Conservation (phyloP, 2,113 vertebrate genomes). For the Odocoileus hemionus region DNA sequence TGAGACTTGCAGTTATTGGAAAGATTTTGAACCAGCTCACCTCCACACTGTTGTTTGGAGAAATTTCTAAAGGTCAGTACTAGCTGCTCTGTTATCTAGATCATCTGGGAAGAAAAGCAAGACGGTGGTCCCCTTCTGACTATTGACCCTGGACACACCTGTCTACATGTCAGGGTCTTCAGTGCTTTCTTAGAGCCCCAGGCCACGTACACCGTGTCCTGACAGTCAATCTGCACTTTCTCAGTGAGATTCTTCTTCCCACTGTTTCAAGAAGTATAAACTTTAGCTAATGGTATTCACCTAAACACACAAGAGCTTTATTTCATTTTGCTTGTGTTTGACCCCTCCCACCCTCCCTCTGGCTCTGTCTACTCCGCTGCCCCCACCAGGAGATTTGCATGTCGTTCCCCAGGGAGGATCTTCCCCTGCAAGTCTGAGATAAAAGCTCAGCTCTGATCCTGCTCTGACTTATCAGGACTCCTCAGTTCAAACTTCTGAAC, state of each 20-base stretch:
- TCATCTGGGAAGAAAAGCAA: background rate
- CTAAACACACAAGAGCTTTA: background rate
- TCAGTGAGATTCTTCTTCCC: background rate
- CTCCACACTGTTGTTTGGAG: background rate
- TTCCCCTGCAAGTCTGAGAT: background rate
- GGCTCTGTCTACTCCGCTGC: background rate
- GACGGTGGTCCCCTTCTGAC: accelerated
- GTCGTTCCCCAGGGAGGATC: background rate
- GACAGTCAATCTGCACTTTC: background rate
- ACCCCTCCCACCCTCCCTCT: too few relatives aligned
- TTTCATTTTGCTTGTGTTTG: too few relatives aligned
- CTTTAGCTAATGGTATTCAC: background rate
- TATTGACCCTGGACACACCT: background rate
- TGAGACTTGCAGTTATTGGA: too few relatives aligned
- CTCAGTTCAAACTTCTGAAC: background rate
- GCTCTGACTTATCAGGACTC: background rate
- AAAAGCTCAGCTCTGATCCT: background rate
- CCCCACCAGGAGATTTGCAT: background rate
- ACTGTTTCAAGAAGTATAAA: background rate
- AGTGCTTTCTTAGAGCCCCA: background rate
- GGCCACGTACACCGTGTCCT: background rate
- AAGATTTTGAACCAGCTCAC: background rate
- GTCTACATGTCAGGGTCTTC: background rate
- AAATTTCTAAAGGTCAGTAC: background rate
- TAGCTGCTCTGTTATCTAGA: background rate